phyloP scores from a whole-genome alignment of 1,140 invertebrate species.

The Heliconius eleuchia region DNA sequence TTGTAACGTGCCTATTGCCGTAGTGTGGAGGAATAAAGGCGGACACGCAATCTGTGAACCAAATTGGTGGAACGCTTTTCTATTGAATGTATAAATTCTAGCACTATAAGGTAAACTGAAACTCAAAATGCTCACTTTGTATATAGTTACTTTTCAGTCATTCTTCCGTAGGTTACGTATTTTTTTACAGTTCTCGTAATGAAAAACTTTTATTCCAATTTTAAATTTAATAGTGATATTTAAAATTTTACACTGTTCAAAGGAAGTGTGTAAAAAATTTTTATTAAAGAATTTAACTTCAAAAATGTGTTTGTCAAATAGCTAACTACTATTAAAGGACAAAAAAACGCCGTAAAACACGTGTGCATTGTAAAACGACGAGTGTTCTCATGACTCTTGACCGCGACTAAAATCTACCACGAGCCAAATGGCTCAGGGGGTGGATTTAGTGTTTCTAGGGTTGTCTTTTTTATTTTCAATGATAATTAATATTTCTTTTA shows the following conservation, averaged over 20 bases:
- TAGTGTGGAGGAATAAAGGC: constrained; percentile 10
- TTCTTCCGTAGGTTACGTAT: neutral
- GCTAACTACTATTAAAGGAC: neutral
- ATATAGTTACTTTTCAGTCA: neutral
- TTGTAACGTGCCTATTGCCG: constrained; percentile 17
- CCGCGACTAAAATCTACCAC: constrained; percentile 28
- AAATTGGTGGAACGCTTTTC: constrained; percentile 16
- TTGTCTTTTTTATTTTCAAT: neutral
- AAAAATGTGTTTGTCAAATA: neutral
- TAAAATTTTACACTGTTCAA: neutral
- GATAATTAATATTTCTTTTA: too few relatives aligned
- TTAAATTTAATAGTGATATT: neutral
- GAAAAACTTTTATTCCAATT: neutral
- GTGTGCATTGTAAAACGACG: constrained; percentile 34
- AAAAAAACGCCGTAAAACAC: constrained; percentile 11
- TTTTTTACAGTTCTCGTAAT: neutral
- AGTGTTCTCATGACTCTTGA: constrained; percentile 28
- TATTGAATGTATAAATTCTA: constrained; percentile 16
- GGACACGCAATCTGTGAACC: constrained; percentile 22
- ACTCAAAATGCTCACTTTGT: neutral
- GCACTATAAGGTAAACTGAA: neutral
- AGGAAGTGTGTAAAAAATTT: neutral
- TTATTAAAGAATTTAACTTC: neutral
- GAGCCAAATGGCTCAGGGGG: constrained; percentile 36
- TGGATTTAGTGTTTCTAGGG: neutral